Evolutionary conservation across 1,140 invertebrate species (phyloP), one percentile per base, ranked within the genome.

Genomic region (Aphaenogaster rudis): DNA sequence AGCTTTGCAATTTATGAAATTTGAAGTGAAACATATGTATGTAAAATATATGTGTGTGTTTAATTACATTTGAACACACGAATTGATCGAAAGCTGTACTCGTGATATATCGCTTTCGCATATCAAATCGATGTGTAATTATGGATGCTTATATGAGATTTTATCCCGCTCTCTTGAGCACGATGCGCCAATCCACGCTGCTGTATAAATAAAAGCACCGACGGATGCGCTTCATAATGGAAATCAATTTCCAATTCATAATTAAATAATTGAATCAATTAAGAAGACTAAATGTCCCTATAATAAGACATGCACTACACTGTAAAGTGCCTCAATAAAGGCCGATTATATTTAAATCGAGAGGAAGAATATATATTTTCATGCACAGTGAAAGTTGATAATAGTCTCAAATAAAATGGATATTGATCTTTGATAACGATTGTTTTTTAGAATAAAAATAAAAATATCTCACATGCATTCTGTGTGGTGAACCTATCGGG

Each of bases 381-480:
- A 45, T 42, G 17, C 1, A n/a, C 11, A 66, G 2, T 39, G 3
- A 36, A 76, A 54, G 17, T 54, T 4, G 17, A 61, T 42, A 39
- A 48, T 45, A 66, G n/a, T 69, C 1, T 71, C 3, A 52, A 67
- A 67, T 67, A 45, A 72, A 54, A 54, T 36, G 7, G 15, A n/a
- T 36, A 74, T 74, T 0, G 52, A 74, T 57, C 36, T 57, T 13
- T 8, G 50, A 7, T 9, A 50, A 50, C 8, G 3, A 28, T 11
- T 36, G 17, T 78, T n/a, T 45, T 50, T 52, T n/a, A 15, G n/a
- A 69, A 82, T 57, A 76, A 86, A 86, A 84, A 76, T 71, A 36
- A 76, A 76, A 76, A 52, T 33, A 50, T 79, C 36, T 86, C 36
- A 79, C 61, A 86, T 86, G 72, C 74, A 64, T 79, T 36, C 42